Evolutionary conservation across 1,140 invertebrate genomes (phyloP).

Genomic region (Ganaspis sp.): DNA sequence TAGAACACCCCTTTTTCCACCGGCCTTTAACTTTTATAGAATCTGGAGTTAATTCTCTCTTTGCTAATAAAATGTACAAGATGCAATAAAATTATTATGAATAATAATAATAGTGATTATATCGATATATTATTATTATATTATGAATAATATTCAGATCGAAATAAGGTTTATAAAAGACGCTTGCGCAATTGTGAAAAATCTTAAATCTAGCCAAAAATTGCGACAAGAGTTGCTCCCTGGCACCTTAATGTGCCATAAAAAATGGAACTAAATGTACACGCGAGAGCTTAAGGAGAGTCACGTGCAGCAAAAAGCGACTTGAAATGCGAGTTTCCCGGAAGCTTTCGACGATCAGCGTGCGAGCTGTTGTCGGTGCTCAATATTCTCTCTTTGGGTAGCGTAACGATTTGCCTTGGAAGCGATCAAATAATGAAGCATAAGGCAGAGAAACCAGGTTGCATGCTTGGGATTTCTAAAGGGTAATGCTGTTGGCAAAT

Average conservation of each 20-base stretch:
- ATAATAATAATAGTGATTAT: too few species aligned
- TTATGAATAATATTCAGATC: too few species aligned
- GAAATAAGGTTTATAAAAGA: too few species aligned
- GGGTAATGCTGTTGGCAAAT: slow-evolving; percentile 72
- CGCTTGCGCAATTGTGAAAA: too few species aligned
- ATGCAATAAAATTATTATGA: too few species aligned
- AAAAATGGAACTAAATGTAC: slow-evolving; percentile 1
- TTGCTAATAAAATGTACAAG: too few species aligned
- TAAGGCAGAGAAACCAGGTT: slow-evolving; percentile 56
- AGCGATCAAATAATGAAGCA: slow-evolving; percentile 55
- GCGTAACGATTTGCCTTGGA: slow-evolving; percentile 36
- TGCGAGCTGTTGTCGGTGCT: not conserved
- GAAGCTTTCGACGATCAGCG: slow-evolving; percentile 16
- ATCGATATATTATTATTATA: too few species aligned
- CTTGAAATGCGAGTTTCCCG: slow-evolving; percentile 20
- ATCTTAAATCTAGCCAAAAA: too few species aligned
- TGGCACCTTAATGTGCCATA: not conserved
- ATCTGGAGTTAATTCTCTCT: too few species aligned
- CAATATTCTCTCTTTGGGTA: not conserved
- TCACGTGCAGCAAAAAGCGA: not conserved
- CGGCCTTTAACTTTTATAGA: too few species aligned
- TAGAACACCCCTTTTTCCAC: too few species aligned
- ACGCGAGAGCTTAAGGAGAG: slow-evolving; percentile 11
- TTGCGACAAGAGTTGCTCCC: too few species aligned
- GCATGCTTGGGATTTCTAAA: slow-evolving; percentile 67